A percentile compares a stretch with the other conserved stretches of the same genome.
Evolutionary conservation across 2,113 vertebrate genomes (phyloP).

Genomic region (Coturnix japonica): DNA sequence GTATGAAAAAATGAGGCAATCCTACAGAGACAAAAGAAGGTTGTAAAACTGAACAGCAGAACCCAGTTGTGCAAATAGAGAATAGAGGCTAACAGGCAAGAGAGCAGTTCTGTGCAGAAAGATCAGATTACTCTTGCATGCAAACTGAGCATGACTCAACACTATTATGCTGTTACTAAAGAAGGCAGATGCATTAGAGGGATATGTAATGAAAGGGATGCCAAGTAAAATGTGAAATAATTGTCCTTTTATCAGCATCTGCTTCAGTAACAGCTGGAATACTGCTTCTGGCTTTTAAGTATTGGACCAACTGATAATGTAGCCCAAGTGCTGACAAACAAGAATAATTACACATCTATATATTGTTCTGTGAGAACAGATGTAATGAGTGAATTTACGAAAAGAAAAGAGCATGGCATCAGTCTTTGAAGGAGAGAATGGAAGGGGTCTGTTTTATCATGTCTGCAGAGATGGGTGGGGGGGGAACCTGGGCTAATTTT

Average conservation of each 20-base stretch:
- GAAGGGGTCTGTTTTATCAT: not conserved
- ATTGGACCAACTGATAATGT: not conserved
- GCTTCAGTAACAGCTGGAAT: constrained; percentile 9
- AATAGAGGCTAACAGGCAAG: not conserved
- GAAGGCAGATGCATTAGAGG: not conserved
- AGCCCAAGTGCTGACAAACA: not conserved
- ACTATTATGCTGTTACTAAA: not conserved
- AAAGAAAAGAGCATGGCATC: not conserved
- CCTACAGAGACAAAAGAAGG: not conserved
- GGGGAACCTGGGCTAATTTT: not conserved
- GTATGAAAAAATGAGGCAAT: not conserved
- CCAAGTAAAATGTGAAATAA: not conserved
- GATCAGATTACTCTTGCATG: not conserved
- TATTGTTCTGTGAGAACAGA: not conserved
- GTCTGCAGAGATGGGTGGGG: not conserved
- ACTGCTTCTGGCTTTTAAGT: not conserved
- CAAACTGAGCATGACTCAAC: not conserved
- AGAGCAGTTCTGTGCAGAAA: not conserved
- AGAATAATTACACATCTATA: constrained; percentile 1
- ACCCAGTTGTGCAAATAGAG: not conserved
- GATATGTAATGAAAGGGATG: constrained; percentile 11
- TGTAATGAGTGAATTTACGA: not conserved
- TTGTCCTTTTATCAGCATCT: not conserved
- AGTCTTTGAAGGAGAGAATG: not conserved
- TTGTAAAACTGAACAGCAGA: not conserved